Conservation (phyloP, 1,140 invertebrate species). For the Teleogryllus occipitalis region DNA sequence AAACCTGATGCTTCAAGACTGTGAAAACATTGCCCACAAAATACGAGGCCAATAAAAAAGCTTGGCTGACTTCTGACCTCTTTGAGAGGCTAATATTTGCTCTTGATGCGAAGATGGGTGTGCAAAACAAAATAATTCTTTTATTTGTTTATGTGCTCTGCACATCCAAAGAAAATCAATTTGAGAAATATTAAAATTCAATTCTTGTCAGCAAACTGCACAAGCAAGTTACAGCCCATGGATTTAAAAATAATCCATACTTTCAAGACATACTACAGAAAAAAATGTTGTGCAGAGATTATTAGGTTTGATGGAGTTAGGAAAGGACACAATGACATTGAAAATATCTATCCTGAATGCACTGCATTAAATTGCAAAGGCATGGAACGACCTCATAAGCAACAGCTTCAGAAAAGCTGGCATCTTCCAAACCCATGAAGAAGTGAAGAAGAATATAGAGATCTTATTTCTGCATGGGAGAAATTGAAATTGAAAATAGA, state of each 20-base stretch:
- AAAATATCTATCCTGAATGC: constrained; percentile 1
- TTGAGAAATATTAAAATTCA: neutral
- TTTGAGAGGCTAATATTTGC: too few species aligned
- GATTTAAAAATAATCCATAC: constrained; percentile 13
- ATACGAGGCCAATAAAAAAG: constrained; percentile 38
- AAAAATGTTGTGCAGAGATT: constrained; percentile 7
- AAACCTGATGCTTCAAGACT: constrained; percentile 35
- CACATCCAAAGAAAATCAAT: constrained; percentile 15
- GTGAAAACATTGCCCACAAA: constrained; percentile 32
- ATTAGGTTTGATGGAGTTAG: neutral
- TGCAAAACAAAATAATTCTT: constrained; percentile 26
- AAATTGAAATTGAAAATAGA: too few species aligned
- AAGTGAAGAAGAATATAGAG: neutral
- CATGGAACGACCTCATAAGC: neutral
- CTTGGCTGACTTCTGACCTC: constrained; percentile 36
- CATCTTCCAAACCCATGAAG: neutral
- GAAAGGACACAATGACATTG: neutral
- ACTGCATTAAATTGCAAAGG: neutral
- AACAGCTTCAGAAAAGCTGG: neutral
- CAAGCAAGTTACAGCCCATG: constrained; percentile 11
- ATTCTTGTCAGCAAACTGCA: constrained; percentile 16
- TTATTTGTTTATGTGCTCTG: constrained; percentile 24
- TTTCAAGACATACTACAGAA: neutral
- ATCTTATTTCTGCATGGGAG: too few species aligned
- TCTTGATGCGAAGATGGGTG: constrained; percentile 26